These are phyloP conservation scores for Cryptophagus acutangulus DNA, from an alignment of 2,888 invertebrate species.

Conservation along the genomic window DNA sequence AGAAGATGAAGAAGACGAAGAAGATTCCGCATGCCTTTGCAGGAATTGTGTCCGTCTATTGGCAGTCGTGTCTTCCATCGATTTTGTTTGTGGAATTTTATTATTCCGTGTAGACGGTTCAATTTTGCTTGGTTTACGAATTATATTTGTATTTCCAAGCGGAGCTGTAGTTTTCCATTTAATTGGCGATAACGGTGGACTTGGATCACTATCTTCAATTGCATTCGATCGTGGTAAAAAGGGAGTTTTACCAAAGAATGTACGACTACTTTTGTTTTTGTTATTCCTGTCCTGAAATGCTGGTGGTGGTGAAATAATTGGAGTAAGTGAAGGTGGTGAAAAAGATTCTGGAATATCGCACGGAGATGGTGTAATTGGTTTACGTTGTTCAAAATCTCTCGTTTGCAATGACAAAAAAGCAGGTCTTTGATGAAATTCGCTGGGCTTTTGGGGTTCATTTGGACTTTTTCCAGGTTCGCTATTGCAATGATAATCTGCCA, in stretches of 20 bases:
- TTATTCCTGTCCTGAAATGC: conserved; percentile 61
- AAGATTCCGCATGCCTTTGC: conserved; percentile 52
- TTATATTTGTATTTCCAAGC: conserved; percentile 31
- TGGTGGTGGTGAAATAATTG: conserved; percentile 65
- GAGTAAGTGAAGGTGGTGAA: conserved; percentile 59
- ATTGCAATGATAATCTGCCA: conserved; percentile 53
- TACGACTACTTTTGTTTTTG: conserved; percentile 30
- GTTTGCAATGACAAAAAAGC: conserved; percentile 41
- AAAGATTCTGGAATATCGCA: conserved; percentile 45
- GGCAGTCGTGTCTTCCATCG: conserved; percentile 52
- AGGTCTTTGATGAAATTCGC: conserved; percentile 35
- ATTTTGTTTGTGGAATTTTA: conserved; percentile 52
- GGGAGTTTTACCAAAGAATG: conserved; percentile 50
- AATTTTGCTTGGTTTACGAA: conserved; percentile 26
- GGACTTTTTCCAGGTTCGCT: conserved; percentile 40
- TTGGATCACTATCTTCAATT: conserved; percentile 52
- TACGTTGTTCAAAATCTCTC: conserved; percentile 40
- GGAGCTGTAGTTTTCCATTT: conserved; percentile 40
- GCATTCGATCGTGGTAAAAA: conserved; percentile 54
- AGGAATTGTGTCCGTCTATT: conserved; percentile 55
- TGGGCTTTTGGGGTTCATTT: conserved; percentile 8
- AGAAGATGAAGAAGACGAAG: conserved; percentile 54
- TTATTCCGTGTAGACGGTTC: conserved; percentile 13
- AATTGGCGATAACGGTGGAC: conserved; percentile 50
- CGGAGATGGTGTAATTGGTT: conserved; percentile 30